Percentiles rank a stretch among this genome's conserved stretches.
These are phyloP conservation scores for Tachystola acroxantha DNA, from an alignment of 2,888 invertebrate genomes.

Conservation along the genomic window DNA sequence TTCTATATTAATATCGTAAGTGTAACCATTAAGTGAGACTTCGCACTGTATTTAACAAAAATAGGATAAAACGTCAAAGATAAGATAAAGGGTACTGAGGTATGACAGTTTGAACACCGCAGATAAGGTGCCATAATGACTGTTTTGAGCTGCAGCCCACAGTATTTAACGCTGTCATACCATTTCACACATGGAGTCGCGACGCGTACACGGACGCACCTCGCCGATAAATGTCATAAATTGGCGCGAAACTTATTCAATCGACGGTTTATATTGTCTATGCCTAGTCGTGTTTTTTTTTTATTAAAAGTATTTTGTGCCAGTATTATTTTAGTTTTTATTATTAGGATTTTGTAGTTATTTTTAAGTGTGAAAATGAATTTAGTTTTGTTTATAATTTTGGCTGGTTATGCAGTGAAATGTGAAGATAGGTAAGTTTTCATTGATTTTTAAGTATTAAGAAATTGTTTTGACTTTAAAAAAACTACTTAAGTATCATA, in stretches of 20 bases:
- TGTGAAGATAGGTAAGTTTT: conserved; percentile 50
- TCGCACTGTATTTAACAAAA: no score
- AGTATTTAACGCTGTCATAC: conserved; percentile 36
- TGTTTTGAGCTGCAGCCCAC: conserved; percentile 2
- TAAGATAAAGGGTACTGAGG: no score
- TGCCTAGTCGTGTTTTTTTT: conserved; percentile 1
- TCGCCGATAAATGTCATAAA: conserved; percentile 24
- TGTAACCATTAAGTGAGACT: no score
- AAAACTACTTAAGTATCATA: no score
- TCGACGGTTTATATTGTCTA: background rate
- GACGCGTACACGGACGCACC: conserved; percentile 24
- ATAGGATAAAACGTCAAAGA: no score
- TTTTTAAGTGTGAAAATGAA: conserved; percentile 28
- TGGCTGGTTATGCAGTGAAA: conserved; percentile 50
- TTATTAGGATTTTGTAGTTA: conserved; percentile 4
- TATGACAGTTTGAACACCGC: background rate
- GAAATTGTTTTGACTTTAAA: no score
- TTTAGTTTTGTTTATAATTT: conserved; percentile 39
- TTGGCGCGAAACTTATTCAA: conserved; percentile 34
- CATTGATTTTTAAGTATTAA: conserved; percentile 4
- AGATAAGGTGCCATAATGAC: background rate
- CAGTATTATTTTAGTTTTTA: conserved; percentile 11
- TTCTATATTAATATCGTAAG: no score
- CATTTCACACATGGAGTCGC: conserved; percentile 31
- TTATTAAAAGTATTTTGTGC: conserved; percentile 6